A percentile compares a stretch with the other conserved stretches of the same genome.
phyloP scores from a whole-genome alignment of 2,113 vertebrate genomes.

The Proteles cristata region DNA sequence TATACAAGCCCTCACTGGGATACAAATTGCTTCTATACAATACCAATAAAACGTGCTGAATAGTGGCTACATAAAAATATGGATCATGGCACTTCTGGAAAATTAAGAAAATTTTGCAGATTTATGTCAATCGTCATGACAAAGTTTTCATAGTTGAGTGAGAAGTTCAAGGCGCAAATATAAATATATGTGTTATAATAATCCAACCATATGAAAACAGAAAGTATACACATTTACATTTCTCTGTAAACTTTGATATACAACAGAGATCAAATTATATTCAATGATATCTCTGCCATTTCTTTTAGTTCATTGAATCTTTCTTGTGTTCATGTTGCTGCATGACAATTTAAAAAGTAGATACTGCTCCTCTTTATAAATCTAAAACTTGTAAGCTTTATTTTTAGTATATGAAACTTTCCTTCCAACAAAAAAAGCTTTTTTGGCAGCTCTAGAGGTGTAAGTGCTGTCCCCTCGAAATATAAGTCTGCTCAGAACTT shows the following conservation, averaged over 20 bases:
- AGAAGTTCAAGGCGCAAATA: neutral
- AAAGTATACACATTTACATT: neutral
- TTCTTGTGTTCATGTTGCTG: neutral
- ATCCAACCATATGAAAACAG: neutral
- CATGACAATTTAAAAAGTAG: neutral
- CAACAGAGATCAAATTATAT: neutral
- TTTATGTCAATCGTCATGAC: neutral
- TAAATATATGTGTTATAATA: neutral
- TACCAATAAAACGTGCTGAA: neutral
- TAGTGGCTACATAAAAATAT: neutral
- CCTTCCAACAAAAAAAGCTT: neutral
- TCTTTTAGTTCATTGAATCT: neutral
- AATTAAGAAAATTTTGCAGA: neutral
- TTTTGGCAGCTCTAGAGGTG: neutral
- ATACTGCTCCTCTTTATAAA: neutral
- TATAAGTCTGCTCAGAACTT: neutral
- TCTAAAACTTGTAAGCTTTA: neutral
- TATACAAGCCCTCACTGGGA: neutral
- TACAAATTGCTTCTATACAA: neutral
- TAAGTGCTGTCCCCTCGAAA: neutral
- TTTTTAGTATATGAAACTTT: neutral
- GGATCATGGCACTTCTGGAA: neutral
- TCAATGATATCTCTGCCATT: neutral
- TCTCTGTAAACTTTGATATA: neutral
- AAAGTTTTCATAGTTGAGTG: neutral